Percentiles rank a stretch among this genome's conserved stretches.
Conservation (phyloP, 2,888 invertebrate species). For the Cylloceria caligata region DNA sequence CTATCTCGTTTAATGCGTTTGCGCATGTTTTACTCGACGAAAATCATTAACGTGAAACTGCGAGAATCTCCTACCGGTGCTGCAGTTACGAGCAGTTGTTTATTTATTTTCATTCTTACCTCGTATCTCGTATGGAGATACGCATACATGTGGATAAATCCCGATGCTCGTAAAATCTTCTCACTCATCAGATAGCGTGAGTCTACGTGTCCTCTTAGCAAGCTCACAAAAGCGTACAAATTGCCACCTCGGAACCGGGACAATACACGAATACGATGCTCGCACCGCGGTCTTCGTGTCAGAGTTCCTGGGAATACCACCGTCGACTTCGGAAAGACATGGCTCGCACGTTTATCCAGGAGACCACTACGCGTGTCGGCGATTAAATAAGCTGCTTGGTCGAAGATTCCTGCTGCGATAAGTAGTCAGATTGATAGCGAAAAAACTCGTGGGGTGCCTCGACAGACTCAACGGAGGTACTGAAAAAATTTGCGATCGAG, state of each 20-base stretch:
- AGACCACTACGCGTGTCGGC: constrained; percentile 11
- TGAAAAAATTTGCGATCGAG: constrained; percentile 26
- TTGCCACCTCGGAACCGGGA: constrained; percentile 74
- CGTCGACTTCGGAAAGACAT: constrained; percentile 23
- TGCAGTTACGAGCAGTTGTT: constrained; percentile 59
- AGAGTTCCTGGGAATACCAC: constrained; percentile 12
- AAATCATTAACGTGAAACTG: too few species aligned
- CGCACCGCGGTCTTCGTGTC: constrained; percentile 48
- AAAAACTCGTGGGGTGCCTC: constrained; percentile 37
- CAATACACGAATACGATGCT: constrained; percentile 72
- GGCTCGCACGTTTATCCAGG: not conserved
- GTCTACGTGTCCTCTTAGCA: constrained; percentile 72
- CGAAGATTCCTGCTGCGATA: constrained; percentile 41
- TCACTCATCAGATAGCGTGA: constrained; percentile 76
- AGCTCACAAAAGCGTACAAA: constrained; percentile 75
- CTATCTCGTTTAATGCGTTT: too few species aligned
- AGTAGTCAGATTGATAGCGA: constrained; percentile 41
- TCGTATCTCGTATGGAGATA: constrained; percentile 14
- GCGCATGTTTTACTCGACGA: too few species aligned
- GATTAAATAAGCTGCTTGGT: constrained; percentile 47
- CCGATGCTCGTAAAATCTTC: constrained; percentile 71
- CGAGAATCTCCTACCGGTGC: constrained; percentile 50
- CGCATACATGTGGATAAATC: constrained; percentile 32
- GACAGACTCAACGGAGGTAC: not conserved
- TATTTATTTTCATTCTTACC: constrained; percentile 32